A percentile compares a stretch with the other conserved stretches of the same genome.
phyloP scores from a whole-genome alignment of 2,888 invertebrate genomes.

The Eristalis intricaria region DNA sequence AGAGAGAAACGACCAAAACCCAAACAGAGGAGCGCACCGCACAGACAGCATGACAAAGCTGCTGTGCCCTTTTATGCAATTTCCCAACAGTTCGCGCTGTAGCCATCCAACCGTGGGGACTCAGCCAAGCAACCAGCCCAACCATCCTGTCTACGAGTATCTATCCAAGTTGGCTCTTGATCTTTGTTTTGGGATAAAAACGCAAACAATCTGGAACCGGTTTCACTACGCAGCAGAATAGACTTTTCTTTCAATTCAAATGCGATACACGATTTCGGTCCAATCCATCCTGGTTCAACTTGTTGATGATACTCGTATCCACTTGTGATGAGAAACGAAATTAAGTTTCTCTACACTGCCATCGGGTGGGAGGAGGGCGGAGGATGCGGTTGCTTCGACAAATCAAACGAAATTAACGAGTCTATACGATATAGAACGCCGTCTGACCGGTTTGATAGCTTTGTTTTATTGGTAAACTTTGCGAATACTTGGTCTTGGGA shows the following conservation, averaged over 20 bases:
- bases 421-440: not conserved
- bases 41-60: conserved; percentile 22
- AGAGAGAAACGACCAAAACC: not conserved
- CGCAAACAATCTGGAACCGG: conserved; percentile 46
- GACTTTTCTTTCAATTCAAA: conserved; percentile 3
- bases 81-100: not conserved
- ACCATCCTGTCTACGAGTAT: conserved; percentile 20
- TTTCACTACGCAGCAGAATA: conserved; percentile 21
- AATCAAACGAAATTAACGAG: conserved; percentile 23
- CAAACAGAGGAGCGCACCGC: not conserved
- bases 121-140: conserved; percentile 23
- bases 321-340: not conserved
- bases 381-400: not conserved
- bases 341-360: not conserved
- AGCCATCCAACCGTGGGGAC: conserved; percentile 45
- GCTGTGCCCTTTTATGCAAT: conserved; percentile 60
- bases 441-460: conserved; percentile 25
- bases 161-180: conserved; percentile 53
- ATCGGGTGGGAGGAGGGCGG: not conserved
- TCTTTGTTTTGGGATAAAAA: conserved; percentile 44
- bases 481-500: not conserved
- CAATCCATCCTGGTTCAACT: conserved; percentile 4
- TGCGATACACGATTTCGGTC: not conserved
- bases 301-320: conserved; percentile 1
- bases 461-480: conserved; percentile 11